These are phyloP conservation scores for Maniola hyperantus DNA, from an alignment of 2,888 invertebrate species.

Conservation along the genomic window DNA sequence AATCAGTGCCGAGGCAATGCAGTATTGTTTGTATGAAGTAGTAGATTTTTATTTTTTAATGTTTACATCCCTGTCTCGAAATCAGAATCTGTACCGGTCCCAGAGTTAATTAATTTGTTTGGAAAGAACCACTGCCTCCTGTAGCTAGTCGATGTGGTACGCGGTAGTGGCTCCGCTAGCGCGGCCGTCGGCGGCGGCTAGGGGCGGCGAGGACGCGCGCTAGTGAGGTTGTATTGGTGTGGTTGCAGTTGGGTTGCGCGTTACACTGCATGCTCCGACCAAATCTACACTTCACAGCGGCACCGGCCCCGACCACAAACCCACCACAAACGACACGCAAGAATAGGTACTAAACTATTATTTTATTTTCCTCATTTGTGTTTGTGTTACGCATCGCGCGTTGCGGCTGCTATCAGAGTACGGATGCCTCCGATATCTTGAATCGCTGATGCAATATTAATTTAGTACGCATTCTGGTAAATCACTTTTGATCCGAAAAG, in stretches of 20 bases:
- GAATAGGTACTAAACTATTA: conserved; percentile 81
- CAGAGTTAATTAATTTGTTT: conserved; percentile 74
- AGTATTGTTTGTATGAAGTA: conserved; percentile 48
- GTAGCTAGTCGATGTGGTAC: conserved; percentile 42
- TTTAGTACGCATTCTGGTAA: conserved; percentile 69
- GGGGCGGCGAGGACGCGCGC: conserved; percentile 50
- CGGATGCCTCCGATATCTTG: conserved; percentile 70
- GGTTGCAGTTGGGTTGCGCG: conserved; percentile 95
- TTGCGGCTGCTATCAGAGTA: conserved; percentile 66
- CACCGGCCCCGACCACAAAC: conserved; percentile 81
- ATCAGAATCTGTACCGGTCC: conserved; percentile 36
- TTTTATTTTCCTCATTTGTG: conserved; percentile 74
- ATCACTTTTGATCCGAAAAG: conserved; percentile 59
- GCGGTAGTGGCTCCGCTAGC: conserved; percentile 40
- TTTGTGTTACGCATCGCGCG: conserved; percentile 80
- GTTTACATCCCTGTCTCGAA: conserved; percentile 25
- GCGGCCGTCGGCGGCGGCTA: conserved; percentile 34
- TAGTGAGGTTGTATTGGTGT: conserved; percentile 82
- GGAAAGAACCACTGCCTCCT: conserved; percentile 57
- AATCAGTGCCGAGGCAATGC: conserved; percentile 60
- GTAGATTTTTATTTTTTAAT: conserved; percentile 44
- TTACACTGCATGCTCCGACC: conserved; percentile 94
- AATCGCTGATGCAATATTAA: conserved; percentile 65
- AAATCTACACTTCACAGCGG: conserved; percentile 81
- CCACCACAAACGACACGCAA: conserved; percentile 81